phyloP scores from a whole-genome alignment of 2,888 invertebrate genomes.

The Stenodema calcarata region DNA sequence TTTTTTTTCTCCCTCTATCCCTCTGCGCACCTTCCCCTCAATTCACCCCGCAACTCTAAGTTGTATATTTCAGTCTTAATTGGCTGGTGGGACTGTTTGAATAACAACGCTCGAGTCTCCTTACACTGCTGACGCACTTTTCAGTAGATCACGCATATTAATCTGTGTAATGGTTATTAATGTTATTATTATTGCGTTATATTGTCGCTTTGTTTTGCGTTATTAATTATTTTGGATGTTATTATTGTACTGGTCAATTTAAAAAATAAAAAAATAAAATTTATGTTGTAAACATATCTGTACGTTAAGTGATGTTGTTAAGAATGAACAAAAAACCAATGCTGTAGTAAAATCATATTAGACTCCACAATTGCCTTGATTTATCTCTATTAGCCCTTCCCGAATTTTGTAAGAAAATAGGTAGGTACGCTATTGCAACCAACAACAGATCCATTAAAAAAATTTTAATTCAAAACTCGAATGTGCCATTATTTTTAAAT shows the following conservation, averaged over 20 bases:
- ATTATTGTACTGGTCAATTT: conserved; percentile 32
- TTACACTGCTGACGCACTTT: neutral
- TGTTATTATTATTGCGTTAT: neutral
- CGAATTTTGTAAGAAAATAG: too few species aligned
- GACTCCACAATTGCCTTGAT: neutral
- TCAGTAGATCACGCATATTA: neutral
- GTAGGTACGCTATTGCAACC: too few species aligned
- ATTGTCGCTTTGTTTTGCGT: conserved; percentile 4
- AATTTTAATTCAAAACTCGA: too few species aligned
- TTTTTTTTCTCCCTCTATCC: neutral
- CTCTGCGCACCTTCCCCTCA: neutral
- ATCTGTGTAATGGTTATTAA: neutral
- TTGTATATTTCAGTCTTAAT: neutral
- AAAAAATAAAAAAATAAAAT: neutral
- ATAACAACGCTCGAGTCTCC: neutral
- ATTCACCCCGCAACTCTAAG: neutral
- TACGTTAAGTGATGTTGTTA: conserved; percentile 35
- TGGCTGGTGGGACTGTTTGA: too few species aligned
- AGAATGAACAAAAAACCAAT: conserved; percentile 33
- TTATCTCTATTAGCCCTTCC: too few species aligned
- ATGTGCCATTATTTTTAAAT: too few species aligned
- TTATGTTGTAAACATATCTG: conserved; percentile 44
- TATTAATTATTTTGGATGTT: neutral
- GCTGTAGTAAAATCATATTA: conserved; percentile 35
- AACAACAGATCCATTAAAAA: too few species aligned